phyloP scores from a whole-genome alignment of 2,797 vertebrate species.

The Xiphorhynchus erythropygius region DNA sequence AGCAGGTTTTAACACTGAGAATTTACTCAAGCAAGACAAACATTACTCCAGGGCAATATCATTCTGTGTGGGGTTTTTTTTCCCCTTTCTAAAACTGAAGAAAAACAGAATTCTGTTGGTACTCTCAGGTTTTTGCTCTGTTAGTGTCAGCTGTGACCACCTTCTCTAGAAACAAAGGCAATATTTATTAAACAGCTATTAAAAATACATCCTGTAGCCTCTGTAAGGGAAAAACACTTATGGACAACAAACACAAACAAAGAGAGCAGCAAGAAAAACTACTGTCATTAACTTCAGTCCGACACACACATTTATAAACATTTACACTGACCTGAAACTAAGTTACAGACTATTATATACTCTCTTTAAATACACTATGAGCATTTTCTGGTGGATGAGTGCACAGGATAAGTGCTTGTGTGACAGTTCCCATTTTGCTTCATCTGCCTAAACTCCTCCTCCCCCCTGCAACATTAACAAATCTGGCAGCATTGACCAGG shows the following conservation, averaged over 20 bases:
- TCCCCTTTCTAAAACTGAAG: background rate
- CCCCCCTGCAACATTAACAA: background rate
- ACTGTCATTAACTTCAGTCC: background rate
- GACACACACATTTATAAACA: background rate
- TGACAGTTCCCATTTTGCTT: background rate
- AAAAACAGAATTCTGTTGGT: background rate
- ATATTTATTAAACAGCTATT: background rate
- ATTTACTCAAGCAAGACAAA: constrained; percentile 49
- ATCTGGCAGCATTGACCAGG: background rate
- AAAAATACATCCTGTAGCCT: background rate
- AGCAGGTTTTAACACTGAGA: constrained; percentile 20
- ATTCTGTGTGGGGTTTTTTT: background rate
- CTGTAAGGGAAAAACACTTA: background rate
- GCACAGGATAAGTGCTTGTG: background rate
- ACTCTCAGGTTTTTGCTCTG: background rate
- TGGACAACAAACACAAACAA: background rate
- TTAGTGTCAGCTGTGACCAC: background rate
- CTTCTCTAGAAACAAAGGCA: background rate
- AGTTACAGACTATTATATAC: background rate
- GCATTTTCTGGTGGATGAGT: background rate
- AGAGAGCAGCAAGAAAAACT: background rate
- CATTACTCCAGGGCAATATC: background rate
- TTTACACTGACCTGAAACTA: background rate
- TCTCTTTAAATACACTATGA: background rate
- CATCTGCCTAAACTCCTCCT: background rate